Conservation (phyloP, 1,140 invertebrate genomes). For the Heliothis subflexa region DNA sequence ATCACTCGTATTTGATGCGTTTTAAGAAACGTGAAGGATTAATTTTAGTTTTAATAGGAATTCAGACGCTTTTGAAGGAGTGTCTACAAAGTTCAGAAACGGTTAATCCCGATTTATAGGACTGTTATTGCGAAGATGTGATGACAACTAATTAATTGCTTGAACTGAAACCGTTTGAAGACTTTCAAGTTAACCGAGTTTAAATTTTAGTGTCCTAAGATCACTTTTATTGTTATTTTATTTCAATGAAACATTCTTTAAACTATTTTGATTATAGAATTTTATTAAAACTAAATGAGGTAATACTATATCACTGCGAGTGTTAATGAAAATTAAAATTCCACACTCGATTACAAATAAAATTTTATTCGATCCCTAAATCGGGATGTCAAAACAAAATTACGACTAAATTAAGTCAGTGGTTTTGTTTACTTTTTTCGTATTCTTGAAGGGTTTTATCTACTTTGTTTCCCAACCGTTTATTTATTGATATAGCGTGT, state of each 20-base stretch:
- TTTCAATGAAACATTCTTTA: not conserved
- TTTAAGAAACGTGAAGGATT: constrained; percentile 73
- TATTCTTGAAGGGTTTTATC: constrained; percentile 46
- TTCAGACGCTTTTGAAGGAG: constrained; percentile 61
- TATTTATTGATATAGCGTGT: constrained; percentile 82
- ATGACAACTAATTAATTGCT: constrained; percentile 34
- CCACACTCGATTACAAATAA: constrained; percentile 31
- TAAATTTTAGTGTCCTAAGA: not conserved
- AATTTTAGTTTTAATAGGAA: constrained; percentile 75
- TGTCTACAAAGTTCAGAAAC: constrained; percentile 56
- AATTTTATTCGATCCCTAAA: constrained; percentile 37
- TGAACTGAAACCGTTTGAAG: not conserved
- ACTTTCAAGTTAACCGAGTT: not conserved
- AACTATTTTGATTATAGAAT: too few relatives aligned
- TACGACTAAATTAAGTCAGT: constrained; percentile 41
- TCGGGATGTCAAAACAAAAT: constrained; percentile 41
- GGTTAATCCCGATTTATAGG: constrained; percentile 47
- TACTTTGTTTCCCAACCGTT: constrained; percentile 73
- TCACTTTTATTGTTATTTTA: constrained; percentile 14
- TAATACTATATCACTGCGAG: not conserved
- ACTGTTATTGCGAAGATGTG: constrained; percentile 50
- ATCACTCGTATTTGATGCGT: constrained; percentile 77
- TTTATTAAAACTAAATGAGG: not conserved
- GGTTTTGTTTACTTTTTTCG: constrained; percentile 45
- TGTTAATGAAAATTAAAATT: constrained; percentile 25